Conservation (phyloP, 2,888 invertebrate genomes). For the Nemotelus pantherinus region DNA sequence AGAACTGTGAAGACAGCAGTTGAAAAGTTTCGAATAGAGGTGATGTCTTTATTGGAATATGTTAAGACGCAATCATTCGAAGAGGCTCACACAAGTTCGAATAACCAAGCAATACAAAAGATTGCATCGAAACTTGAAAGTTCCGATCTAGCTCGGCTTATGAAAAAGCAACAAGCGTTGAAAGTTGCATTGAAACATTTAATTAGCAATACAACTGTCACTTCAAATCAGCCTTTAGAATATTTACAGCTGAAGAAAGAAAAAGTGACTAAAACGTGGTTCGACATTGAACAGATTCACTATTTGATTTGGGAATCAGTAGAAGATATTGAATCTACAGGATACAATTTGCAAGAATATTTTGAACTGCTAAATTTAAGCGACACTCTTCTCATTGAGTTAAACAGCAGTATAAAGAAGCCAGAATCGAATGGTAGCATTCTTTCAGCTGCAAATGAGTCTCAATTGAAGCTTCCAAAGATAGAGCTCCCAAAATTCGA, state of each 20-base stretch:
- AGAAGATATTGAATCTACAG: background rate
- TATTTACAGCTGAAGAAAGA: background rate
- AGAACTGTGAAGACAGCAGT: no score
- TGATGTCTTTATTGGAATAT: no score
- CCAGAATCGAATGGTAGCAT: background rate
- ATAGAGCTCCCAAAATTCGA: constrained; percentile 25
- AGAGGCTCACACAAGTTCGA: no score
- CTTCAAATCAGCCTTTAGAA: background rate
- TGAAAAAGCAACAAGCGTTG: no score
- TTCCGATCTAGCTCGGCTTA: no score
- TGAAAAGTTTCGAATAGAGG: no score
- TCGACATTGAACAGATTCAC: background rate
- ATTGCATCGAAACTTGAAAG: no score
- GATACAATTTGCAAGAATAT: background rate
- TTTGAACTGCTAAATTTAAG: background rate
- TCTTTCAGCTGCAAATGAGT: no score
- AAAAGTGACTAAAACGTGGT: background rate
- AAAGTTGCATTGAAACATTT: no score
- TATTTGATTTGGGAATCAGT: background rate
- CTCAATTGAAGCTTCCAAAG: constrained; percentile 18
- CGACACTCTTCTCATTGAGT: background rate
- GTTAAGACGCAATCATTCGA: no score
- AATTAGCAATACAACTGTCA: no score
- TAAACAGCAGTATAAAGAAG: background rate
- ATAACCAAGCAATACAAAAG: no score